Percentiles rank a stretch among this genome's conserved stretches.
phyloP scores from a whole-genome alignment of 2,113 vertebrate genomes.

The Mobula hypostoma region DNA sequence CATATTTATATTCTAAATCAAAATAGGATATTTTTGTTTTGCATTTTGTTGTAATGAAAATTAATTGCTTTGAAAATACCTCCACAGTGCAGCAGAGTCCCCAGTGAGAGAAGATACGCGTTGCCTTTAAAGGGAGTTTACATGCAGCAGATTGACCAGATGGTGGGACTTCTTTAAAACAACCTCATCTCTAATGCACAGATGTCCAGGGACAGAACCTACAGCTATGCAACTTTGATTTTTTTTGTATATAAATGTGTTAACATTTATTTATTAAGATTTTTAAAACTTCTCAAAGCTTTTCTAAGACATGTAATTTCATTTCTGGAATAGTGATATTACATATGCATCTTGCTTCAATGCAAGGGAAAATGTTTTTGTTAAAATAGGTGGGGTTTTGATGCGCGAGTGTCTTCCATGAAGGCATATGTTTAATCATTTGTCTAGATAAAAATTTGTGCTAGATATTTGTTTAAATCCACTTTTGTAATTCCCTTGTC shows the following conservation, averaged over 20 bases:
- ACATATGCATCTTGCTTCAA: background rate
- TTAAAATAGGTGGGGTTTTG: background rate
- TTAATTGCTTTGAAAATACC: slow-evolving; percentile 12
- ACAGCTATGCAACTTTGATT: slow-evolving; percentile 30
- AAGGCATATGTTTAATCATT: background rate
- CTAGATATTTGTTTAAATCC: slow-evolving; percentile 8
- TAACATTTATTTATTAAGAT: slow-evolving; percentile 28
- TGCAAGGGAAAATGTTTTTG: background rate
- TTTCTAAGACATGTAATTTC: slow-evolving; percentile 20
- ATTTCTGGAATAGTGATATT: background rate
- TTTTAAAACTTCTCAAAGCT: slow-evolving; percentile 5
- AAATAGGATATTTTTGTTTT: background rate
- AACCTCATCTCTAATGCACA: background rate
- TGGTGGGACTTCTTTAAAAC: slow-evolving; percentile 87
- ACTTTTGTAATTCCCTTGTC: background rate
- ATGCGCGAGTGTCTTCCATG: slow-evolving; percentile 1
- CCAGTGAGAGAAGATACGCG: slow-evolving; percentile 78
- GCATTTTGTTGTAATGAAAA: background rate
- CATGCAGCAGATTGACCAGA: slow-evolving; percentile 95
- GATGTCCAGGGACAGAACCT: slow-evolving; percentile 3
- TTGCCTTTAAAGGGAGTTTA: slow-evolving; percentile 90
- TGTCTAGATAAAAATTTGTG: background rate
- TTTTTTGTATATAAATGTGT: slow-evolving; percentile 15
- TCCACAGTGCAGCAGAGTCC: slow-evolving; percentile 78
- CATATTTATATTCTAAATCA: background rate